These are phyloP conservation scores for Heliconius hewitsoni DNA, from an alignment of 1,140 invertebrate species.

Conservation along the genomic window DNA sequence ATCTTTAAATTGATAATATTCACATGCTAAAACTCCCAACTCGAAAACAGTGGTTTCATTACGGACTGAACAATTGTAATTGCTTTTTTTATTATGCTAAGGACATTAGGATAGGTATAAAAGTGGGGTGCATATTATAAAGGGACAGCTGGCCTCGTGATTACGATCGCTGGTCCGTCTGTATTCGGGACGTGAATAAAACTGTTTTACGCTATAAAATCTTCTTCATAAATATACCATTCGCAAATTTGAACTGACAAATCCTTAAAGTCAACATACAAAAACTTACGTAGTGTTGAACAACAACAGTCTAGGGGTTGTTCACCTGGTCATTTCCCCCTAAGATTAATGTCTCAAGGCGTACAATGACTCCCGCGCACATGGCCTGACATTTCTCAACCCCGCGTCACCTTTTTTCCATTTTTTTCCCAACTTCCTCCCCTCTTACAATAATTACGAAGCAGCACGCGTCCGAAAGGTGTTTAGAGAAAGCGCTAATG, in stretches of 20 bases:
- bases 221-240: constrained; percentile 20
- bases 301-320: constrained; percentile 62
- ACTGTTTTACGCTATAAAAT: constrained; percentile 28
- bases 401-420: constrained; percentile 53
- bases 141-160: constrained; percentile 59
- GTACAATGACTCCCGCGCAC: constrained; percentile 73
- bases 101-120: constrained; percentile 53
- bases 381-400: constrained; percentile 76
- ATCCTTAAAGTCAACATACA: constrained; percentile 36
- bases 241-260: constrained; percentile 19
- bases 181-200: constrained; percentile 31
- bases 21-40: constrained; percentile 16
- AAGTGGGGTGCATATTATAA: constrained; percentile 50
- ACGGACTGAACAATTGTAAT: constrained; percentile 43
- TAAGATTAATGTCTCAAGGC: constrained; percentile 75
- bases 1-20: constrained; percentile 32
- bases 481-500: constrained; percentile 76
- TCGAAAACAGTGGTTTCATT: constrained; percentile 43
- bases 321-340: constrained; percentile 72
- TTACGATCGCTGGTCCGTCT: constrained; percentile 48
- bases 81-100: constrained; percentile 48
- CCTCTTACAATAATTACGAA: constrained; percentile 65
- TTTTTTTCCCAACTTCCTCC: constrained; percentile 58
- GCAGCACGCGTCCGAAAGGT: constrained; percentile 74
- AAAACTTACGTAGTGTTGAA: constrained; percentile 46